Evolutionary conservation across 2,113 vertebrate species (phyloP).

Genomic region (Chaenocephalus aceratus): DNA sequence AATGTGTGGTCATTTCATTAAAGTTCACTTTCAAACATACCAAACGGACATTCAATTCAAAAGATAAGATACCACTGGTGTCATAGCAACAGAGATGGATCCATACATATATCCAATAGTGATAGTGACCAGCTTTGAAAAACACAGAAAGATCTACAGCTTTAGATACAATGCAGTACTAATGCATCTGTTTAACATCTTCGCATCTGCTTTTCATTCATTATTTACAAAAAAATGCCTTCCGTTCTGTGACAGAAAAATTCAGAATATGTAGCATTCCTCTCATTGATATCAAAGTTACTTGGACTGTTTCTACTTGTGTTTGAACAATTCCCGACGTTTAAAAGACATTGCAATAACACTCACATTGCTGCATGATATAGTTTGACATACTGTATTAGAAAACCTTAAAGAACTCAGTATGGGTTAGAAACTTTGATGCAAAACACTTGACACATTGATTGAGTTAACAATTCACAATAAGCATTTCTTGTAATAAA

Average conservation of each 20-base stretch:
- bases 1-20: background rate
- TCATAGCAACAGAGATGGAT: background rate
- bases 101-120: background rate
- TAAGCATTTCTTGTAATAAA: constrained; percentile 29
- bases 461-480: constrained; percentile 28
- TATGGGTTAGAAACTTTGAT: constrained; percentile 20
- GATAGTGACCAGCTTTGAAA: background rate
- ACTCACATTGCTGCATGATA: background rate
- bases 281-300: background rate
- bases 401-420: constrained; percentile 8
- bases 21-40: background rate
- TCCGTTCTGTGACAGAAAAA: background rate
- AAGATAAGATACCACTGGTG: background rate
- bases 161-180: background rate
- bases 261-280: background rate
- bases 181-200: background rate
- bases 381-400: background rate
- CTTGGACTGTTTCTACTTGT: background rate
- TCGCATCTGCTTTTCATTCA: constrained; percentile 2
- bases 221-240: background rate
- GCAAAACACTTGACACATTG: constrained; percentile 11
- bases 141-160: background rate
- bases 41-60: background rate
- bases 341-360: background rate
- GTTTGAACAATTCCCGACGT: background rate